Conservation (phyloP, 1,140 invertebrate species). For the Parapsyche elsis region DNA sequence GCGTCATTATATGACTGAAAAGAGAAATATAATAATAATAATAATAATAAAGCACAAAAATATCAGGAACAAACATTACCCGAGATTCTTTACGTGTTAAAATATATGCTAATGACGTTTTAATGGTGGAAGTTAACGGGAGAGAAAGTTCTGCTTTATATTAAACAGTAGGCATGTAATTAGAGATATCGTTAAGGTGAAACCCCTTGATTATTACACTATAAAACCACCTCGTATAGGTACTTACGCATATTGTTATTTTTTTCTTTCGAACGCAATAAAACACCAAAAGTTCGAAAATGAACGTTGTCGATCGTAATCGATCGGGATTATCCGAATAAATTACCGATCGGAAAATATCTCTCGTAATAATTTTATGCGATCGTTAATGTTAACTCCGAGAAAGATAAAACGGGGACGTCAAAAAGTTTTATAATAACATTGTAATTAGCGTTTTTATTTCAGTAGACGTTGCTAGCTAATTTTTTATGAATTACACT, state of each 20-base stretch:
- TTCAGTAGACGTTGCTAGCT: too few species aligned
- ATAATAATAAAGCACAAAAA: constrained; percentile 11
- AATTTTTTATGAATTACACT: too few species aligned
- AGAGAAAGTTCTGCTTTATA: constrained; percentile 33
- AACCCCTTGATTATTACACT: constrained; percentile 23
- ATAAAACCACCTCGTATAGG: too few species aligned
- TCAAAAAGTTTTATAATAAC: too few species aligned
- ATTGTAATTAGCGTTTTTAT: too few species aligned
- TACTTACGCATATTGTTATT: too few species aligned
- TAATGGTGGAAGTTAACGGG: constrained; percentile 28
- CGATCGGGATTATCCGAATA: background rate
- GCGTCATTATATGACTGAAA: constrained; percentile 1
- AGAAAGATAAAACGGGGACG: too few species aligned
- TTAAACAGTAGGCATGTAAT: constrained; percentile 33
- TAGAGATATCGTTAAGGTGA: constrained; percentile 33
- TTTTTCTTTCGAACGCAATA: background rate
- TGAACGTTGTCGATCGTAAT: constrained; percentile 3
- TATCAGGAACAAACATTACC: constrained; percentile 28
- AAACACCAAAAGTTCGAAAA: background rate
- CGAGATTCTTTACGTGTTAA: constrained; percentile 33
- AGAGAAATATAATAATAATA: background rate
- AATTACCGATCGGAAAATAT: too few species aligned
- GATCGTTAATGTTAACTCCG: too few species aligned
- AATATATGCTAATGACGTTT: constrained; percentile 33
- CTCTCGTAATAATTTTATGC: too few species aligned